These are phyloP conservation scores for Glareola pratincola DNA, from an alignment of 2,113 vertebrate genomes.

Conservation along the genomic window DNA sequence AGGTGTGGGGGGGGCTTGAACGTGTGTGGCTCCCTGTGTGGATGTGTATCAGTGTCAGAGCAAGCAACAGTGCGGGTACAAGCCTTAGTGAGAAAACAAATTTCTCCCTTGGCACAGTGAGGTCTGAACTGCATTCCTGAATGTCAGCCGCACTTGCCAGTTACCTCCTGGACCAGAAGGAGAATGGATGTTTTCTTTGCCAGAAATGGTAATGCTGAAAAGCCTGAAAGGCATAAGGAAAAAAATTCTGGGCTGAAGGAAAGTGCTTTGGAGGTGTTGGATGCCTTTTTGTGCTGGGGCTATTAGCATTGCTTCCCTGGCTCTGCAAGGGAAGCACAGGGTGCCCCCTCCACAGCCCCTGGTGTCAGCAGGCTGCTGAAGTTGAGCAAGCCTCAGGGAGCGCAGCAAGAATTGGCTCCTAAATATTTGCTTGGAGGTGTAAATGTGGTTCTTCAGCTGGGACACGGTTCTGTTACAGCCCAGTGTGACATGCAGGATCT, in stretches of 20 bases:
- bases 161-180: not conserved
- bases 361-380: not conserved
- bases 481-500: accelerated
- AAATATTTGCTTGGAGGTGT: not conserved
- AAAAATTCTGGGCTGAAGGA: not conserved
- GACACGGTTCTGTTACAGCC: not conserved
- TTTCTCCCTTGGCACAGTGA: not conserved
- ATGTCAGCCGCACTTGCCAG: not conserved
- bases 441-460: not conserved
- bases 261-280: not conserved
- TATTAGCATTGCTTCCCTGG: too few relatives aligned
- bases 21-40: not conserved
- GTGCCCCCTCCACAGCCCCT: too few relatives aligned
- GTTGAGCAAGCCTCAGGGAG: not conserved
- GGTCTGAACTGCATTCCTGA: not conserved
- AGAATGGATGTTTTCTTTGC: not conserved
- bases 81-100: not conserved
- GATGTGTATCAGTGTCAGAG: not conserved
- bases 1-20: not conserved
- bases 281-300: not conserved
- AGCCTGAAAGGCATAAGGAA: not conserved
- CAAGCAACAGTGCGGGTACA: not conserved
- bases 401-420: not conserved
- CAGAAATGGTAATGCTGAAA: not conserved
- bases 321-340: too few relatives aligned